phyloP scores from a whole-genome alignment of 2,113 vertebrate species.

The Xiphophorus hellerii region DNA sequence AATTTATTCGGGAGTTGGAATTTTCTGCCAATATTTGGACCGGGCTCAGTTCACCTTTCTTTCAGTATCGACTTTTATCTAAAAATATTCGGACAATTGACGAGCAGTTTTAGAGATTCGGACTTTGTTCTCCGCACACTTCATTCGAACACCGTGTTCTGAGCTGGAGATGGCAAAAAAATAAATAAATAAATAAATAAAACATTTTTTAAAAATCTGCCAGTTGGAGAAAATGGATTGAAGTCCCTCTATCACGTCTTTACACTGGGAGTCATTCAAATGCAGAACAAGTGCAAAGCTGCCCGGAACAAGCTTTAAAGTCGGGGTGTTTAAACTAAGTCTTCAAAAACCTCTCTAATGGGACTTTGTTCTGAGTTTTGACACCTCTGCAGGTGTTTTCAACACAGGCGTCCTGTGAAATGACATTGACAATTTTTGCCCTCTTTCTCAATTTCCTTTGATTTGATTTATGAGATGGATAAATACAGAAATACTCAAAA shows the following conservation, averaged over 20 bases:
- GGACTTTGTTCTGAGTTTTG: constrained; percentile 69
- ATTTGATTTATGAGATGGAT: constrained; percentile 56
- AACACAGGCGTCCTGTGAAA: constrained; percentile 78
- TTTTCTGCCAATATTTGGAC: no score
- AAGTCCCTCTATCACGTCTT: not conserved
- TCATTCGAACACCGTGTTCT: not conserved
- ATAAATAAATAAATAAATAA: not conserved
- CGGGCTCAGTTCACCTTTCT: no score
- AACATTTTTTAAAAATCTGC: not conserved
- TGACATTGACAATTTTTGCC: constrained; percentile 67
- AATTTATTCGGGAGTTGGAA: not conserved
- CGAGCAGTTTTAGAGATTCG: no score
- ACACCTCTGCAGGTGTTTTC: constrained; percentile 77
- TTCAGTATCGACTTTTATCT: no score
- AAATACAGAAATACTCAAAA: no score
- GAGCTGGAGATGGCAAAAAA: not conserved
- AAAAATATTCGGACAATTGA: no score
- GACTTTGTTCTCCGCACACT: no score
- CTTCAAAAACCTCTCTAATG: constrained; percentile 65
- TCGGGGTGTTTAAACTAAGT: not conserved
- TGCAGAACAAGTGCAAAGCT: not conserved
- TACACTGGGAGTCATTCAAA: no score
- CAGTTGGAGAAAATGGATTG: not conserved
- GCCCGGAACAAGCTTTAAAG: constrained; percentile 15
- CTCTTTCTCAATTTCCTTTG: constrained; percentile 56